Conservation (phyloP, 2,113 vertebrate genomes). For the Syngnathus scovelli region DNA sequence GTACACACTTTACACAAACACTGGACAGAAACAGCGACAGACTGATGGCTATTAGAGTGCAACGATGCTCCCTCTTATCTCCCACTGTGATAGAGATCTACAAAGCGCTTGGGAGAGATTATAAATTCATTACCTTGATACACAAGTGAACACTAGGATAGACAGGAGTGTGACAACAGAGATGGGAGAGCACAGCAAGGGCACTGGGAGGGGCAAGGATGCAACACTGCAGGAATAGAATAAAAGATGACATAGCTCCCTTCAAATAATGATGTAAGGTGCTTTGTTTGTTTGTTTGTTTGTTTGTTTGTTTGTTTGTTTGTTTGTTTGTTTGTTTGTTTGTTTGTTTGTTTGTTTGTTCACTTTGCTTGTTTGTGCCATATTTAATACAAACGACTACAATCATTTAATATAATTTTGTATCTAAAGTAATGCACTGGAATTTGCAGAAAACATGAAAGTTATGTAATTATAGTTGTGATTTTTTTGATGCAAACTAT, state of each 20-base stretch:
- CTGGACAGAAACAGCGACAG: conserved; percentile 40
- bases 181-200: conserved; percentile 25
- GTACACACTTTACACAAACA: conserved; percentile 9
- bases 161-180: conserved; percentile 39
- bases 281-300: neutral
- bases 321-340: neutral
- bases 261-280: neutral
- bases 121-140: conserved; percentile 73
- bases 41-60: conserved; percentile 67
- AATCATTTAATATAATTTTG: neutral
- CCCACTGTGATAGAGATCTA: conserved; percentile 68
- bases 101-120: conserved; percentile 67
- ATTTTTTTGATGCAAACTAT: too few relatives aligned
- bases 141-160: conserved; percentile 49
- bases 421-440: neutral
- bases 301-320: too few relatives aligned
- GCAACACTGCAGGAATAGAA: conserved; percentile 20
- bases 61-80: conserved; percentile 64
- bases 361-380: neutral
- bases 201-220: conserved; percentile 10
- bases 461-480: too few relatives aligned
- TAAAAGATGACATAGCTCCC: neutral
- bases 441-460: too few relatives aligned
- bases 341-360: too few relatives aligned
- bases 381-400: neutral